Percentiles rank a stretch among this genome's conserved stretches.
These are phyloP conservation scores for Lithophane ornitopus DNA, from an alignment of 2,888 invertebrate genomes.

Conservation along the genomic window DNA sequence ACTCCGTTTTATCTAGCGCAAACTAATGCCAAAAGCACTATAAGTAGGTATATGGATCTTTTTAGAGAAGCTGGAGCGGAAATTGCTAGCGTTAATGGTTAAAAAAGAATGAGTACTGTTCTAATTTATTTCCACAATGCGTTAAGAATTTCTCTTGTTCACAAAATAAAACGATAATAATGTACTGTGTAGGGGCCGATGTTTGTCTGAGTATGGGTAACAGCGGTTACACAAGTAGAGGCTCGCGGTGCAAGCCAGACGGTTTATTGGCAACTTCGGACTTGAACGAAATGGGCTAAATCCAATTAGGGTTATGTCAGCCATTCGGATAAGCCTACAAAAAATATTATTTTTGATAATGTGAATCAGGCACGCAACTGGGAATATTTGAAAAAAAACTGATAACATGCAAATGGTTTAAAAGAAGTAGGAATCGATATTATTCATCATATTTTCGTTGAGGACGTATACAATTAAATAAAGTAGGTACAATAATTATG, in stretches of 20 bases:
- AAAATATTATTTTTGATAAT: slow-evolving; percentile 72
- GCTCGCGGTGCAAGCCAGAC: slow-evolving; percentile 55
- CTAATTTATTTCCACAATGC: slow-evolving; percentile 41
- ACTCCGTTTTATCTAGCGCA: slow-evolving; percentile 47
- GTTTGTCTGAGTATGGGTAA: slow-evolving; percentile 37
- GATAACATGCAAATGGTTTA: slow-evolving; percentile 28
- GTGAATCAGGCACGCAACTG: slow-evolving; percentile 53
- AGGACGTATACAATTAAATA: background rate
- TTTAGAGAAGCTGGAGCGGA: slow-evolving; percentile 24
- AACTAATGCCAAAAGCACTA: slow-evolving; percentile 35
- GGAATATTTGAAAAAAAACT: slow-evolving; percentile 46
- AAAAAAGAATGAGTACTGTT: slow-evolving; percentile 34
- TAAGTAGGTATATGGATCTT: slow-evolving; percentile 23
- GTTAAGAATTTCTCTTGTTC: slow-evolving; percentile 18
- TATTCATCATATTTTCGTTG: background rate
- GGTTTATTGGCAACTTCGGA: slow-evolving; percentile 64
- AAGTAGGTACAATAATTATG: background rate
- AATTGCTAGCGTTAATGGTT: slow-evolving; percentile 39
- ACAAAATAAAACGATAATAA: slow-evolving; percentile 21
- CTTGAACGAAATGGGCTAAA: slow-evolving; percentile 66
- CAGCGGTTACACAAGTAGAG: slow-evolving; percentile 51
- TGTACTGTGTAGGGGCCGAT: slow-evolving; percentile 3
- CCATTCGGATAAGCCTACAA: slow-evolving; percentile 64
- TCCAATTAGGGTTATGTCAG: slow-evolving; percentile 69
- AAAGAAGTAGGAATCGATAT: background rate